A percentile compares a stretch with the other conserved stretches of the same genome.
Evolutionary conservation across 2,888 invertebrate genomes (phyloP).

Genomic region (Taphrorychus bicolor): DNA sequence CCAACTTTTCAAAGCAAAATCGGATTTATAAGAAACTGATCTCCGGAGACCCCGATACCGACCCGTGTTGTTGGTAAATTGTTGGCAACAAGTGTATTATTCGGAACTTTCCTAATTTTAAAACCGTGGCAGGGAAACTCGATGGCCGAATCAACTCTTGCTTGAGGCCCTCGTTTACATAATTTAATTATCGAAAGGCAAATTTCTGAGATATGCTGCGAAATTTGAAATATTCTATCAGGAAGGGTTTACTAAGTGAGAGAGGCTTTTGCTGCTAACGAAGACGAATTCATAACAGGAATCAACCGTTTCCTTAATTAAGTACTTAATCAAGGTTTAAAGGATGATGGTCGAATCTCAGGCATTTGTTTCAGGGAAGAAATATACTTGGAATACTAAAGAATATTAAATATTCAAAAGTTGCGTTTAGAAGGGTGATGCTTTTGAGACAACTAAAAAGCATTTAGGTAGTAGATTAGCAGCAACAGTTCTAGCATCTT

Average conservation of each 20-base stretch:
- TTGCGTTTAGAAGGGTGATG: too few species aligned
- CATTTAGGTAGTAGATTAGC: too few species aligned
- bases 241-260: constrained; percentile 26
- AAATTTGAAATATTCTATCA: constrained; percentile 8
- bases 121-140: neutral
- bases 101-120: neutral
- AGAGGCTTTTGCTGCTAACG: constrained; percentile 25
- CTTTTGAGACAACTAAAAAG: too few species aligned
- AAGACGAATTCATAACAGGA: constrained; percentile 28
- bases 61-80: neutral
- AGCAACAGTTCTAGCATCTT: too few species aligned
- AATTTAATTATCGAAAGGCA: constrained; percentile 23
- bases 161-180: constrained; percentile 17
- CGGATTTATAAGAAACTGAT: neutral
- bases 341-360: neutral
- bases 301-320: constrained; percentile 26
- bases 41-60: neutral
- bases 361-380: neutral
- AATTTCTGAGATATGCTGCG: constrained; percentile 15
- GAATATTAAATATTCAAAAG: too few species aligned
- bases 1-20: constrained; percentile 38
- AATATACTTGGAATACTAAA: too few species aligned
- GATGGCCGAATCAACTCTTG: constrained; percentile 7
- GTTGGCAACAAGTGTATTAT: neutral
- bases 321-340: constrained; percentile 20